Conservation (phyloP, 92 coral and sea anemone genomes). For the Montipora capitata region DNA sequence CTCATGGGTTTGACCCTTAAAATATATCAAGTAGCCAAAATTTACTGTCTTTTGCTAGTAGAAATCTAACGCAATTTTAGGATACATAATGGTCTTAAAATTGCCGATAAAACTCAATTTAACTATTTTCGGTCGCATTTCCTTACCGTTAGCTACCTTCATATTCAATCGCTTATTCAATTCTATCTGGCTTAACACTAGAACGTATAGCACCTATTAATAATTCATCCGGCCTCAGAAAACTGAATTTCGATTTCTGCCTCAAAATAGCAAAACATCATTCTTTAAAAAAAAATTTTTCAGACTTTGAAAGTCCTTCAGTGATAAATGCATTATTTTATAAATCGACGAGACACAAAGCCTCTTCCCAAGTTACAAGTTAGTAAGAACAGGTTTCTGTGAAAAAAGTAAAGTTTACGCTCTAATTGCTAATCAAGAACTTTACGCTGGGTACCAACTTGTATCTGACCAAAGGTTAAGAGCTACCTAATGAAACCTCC, state of each 20-base stretch:
- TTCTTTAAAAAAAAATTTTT: too few species aligned
- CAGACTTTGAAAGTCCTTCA: too few species aligned
- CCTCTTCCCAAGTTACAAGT: neutral
- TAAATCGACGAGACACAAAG: neutral
- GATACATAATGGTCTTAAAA: neutral
- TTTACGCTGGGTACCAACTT: neutral
- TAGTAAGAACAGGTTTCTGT: neutral
- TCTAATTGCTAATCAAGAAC: neutral
- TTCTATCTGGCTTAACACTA: neutral
- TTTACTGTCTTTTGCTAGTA: too few species aligned
- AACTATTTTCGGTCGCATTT: too few species aligned
- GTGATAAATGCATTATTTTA: too few species aligned
- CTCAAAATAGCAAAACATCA: too few species aligned
- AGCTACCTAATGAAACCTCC: neutral
- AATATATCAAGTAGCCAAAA: too few species aligned
- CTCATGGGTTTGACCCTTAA: too few species aligned
- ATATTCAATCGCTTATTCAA: neutral
- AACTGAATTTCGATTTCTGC: neutral
- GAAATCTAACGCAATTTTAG: too few species aligned
- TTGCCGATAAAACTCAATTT: neutral
- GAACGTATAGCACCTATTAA: neutral
- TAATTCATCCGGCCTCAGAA: neutral
- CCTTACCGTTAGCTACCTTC: neutral
- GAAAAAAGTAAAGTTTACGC: slow-evolving; percentile 4
- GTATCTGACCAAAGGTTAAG: slow-evolving; percentile 36